Evolutionary conservation across 2,888 invertebrate species (phyloP).

Genomic region (Heliconius hortense): DNA sequence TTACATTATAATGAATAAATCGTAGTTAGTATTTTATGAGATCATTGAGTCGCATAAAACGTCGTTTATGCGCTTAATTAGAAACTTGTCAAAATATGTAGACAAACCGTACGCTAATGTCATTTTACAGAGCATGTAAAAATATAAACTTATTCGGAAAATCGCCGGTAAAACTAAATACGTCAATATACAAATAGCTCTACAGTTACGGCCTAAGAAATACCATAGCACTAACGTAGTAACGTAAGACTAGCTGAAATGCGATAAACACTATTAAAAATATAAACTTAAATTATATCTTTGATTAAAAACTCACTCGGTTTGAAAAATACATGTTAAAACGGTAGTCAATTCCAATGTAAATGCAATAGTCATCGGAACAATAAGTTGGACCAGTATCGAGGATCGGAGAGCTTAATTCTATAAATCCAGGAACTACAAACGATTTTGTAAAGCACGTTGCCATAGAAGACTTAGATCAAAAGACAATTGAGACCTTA

Average conservation of each 20-base stretch:
- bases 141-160: slow-evolving; percentile 61
- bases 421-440: slow-evolving; percentile 70
- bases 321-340: slow-evolving; percentile 69
- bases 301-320: slow-evolving; percentile 80
- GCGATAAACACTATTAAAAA: slow-evolving; percentile 77
- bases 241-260: slow-evolving; percentile 82
- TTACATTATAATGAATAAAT: slow-evolving; percentile 47
- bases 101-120: slow-evolving; percentile 67
- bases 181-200: slow-evolving; percentile 77
- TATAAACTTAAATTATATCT: slow-evolving; percentile 80
- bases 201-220: slow-evolving; percentile 69
- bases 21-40: slow-evolving; percentile 81
- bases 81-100: slow-evolving; percentile 78
- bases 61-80: slow-evolving; percentile 74
- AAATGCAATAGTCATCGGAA: slow-evolving; percentile 63
- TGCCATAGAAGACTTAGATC: slow-evolving; percentile 50
- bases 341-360: slow-evolving; percentile 74
- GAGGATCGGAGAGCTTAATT: slow-evolving; percentile 47
- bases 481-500: slow-evolving; percentile 58
- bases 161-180: slow-evolving; percentile 64
- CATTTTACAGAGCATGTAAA: slow-evolving; percentile 66
- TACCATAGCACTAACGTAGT: slow-evolving; percentile 71
- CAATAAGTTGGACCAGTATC: slow-evolving; percentile 54
- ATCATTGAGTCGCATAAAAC: slow-evolving; percentile 75
- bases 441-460: slow-evolving; percentile 63